Percentiles rank a stretch among this genome's conserved stretches.
These are phyloP conservation scores for Poeciliopsis prolifica DNA, from an alignment of 2,113 vertebrate species.

Conservation along the genomic window DNA sequence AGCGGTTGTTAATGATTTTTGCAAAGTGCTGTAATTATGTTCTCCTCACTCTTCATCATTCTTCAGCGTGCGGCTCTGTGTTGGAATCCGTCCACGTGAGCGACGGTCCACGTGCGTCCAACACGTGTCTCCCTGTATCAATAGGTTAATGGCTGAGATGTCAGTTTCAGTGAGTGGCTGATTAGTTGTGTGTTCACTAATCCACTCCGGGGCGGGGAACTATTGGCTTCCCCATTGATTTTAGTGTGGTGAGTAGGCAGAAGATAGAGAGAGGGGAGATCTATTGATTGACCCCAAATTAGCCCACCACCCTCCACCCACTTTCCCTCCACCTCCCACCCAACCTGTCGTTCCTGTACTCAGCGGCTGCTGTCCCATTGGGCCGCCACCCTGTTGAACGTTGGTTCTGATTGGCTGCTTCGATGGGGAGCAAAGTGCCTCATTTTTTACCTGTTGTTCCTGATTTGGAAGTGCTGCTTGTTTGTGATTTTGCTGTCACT, in stretches of 20 bases:
- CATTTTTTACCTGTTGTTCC: conserved; percentile 25
- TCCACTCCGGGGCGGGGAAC: conserved; percentile 80
- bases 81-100: conserved; percentile 49
- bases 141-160: conserved; percentile 84
- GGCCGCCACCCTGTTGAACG: conserved; percentile 51
- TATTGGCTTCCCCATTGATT: conserved; percentile 85
- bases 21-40: too few relatives aligned
- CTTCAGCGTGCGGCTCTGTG: conserved; percentile 40
- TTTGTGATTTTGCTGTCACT: conserved; percentile 41
- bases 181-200: conserved; percentile 86
- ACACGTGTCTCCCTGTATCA: conserved; percentile 73
- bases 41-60: neutral
- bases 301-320: conserved; percentile 64
- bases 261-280: conserved; percentile 81
- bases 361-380: conserved; percentile 55
- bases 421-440: conserved; percentile 14
- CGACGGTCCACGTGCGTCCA: conserved; percentile 46
- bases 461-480: conserved; percentile 58
- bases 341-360: conserved; percentile 47
- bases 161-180: conserved; percentile 82
- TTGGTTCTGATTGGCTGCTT: conserved; percentile 52
- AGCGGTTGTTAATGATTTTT: too few relatives aligned
- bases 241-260: conserved; percentile 79
- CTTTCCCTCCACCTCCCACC: neutral
- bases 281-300: conserved; percentile 88